Conservation (phyloP, 2,113 vertebrate genomes). For the Lontra canadensis region DNA sequence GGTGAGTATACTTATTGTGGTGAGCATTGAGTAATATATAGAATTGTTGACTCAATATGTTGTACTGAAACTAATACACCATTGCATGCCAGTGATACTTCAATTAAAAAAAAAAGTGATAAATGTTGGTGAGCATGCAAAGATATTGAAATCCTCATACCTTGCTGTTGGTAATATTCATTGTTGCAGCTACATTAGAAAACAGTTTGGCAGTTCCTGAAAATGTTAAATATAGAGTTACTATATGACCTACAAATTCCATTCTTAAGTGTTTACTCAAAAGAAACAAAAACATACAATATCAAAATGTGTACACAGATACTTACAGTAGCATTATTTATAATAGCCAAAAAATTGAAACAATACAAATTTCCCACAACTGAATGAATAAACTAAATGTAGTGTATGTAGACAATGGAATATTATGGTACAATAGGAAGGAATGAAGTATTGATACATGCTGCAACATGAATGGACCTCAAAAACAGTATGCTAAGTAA, state of each 20-base stretch:
- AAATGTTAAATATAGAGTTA: background rate
- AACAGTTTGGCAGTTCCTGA: background rate
- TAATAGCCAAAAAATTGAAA: background rate
- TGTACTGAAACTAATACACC: background rate
- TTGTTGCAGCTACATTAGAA: background rate
- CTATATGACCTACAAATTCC: background rate
- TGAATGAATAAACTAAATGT: background rate
- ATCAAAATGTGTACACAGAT: background rate
- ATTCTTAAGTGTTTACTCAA: background rate
- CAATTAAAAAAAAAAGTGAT: background rate
- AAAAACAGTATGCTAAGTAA: background rate
- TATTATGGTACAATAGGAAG: background rate
- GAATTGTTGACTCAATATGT: background rate
- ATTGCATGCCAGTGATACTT: background rate
- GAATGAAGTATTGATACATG: background rate
- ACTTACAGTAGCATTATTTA: background rate
- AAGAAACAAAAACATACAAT: background rate
- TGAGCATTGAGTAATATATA: background rate
- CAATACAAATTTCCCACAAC: background rate
- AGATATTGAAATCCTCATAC: background rate
- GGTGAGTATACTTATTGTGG: background rate
- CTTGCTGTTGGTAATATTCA: background rate
- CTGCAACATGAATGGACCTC: no score
- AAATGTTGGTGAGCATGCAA: background rate
- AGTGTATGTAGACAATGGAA: background rate